Base-by-base conservation (phyloP, 2,797 vertebrate genomes). In the Monodelphis domestica region DNA sequence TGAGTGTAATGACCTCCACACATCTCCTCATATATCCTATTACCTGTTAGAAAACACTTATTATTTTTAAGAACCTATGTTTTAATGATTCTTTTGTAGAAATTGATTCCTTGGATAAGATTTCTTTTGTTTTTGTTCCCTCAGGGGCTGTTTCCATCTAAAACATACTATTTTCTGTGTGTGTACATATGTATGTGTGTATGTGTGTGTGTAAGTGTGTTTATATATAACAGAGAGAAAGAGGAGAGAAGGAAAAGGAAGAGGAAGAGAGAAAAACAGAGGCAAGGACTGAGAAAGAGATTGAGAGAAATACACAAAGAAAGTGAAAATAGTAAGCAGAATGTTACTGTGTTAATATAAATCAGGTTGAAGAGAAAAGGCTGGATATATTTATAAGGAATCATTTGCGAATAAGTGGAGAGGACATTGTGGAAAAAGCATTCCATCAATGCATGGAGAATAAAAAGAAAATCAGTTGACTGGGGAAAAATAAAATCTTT, bases 41-140 rank as follows among this genome's bases (percentile, higher is more conserved):
- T 57, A 91, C 93, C 89, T 94, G 96, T 87, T 88, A 95, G 92
- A 95, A 94, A 94, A 94, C 93, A 90, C 5, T 84, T 78, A 84
- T 70, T 93, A 50, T 94, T 96, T 93, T 95, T 50, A 92, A 96
- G 92, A 95, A 91, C 45, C 38, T 29, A 33, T 15, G 88, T 91
- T 92, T 95, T 21, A 54, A 33, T 91, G 94, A 95, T 96, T 90
- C 53, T 70, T 95, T 84, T 91, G 10, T 26, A 53, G 88, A 15
- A 0, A 91, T 88, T 89, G 87, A 84, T 30, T 88, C 53, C 50
- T 2, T 55, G 15, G 70, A 53, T 84, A 84, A 70, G 70, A 50
- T 84, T 84, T 50, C 38, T 84, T 84, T 84, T 50, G 63, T 93
- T 84, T 84, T 84, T 50, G 63, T 93, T 96, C 92, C 53, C 51